Conservation (phyloP, 2,797 vertebrate genomes). For the Heterohyrax brucei region DNA sequence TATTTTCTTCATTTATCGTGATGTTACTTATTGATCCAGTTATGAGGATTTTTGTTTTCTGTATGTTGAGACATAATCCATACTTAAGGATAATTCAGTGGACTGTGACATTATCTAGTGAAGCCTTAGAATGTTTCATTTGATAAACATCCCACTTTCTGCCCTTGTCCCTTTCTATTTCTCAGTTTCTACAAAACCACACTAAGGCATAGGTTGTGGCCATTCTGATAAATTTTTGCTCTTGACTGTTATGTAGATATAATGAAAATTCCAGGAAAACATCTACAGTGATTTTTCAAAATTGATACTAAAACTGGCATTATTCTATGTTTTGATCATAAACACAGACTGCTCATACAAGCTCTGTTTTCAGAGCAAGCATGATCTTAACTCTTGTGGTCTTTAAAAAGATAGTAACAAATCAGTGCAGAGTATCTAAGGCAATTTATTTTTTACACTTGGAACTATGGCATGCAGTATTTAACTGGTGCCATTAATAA, state of each 20-base stretch:
- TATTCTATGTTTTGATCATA: neutral
- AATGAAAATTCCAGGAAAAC: neutral
- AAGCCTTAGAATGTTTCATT: neutral
- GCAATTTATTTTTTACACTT: slow-evolving; percentile 50
- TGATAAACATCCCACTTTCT: neutral
- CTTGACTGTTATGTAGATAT: neutral
- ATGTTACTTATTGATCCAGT: too few species aligned
- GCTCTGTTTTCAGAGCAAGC: neutral
- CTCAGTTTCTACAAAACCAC: neutral
- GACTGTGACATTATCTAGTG: neutral
- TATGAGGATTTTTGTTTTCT: too few species aligned
- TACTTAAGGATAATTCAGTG: too few species aligned
- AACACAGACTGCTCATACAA: neutral
- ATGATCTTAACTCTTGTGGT: neutral
- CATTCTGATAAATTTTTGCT: neutral
- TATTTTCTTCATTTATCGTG: too few species aligned
- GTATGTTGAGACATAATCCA: too few species aligned
- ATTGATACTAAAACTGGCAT: slow-evolving; percentile 24
- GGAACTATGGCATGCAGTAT: neutral
- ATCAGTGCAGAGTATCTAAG: slow-evolving; percentile 5
- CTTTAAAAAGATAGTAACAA: neutral
- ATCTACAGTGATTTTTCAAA: slow-evolving; percentile 34
- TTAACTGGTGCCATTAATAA: neutral
- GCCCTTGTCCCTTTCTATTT: neutral
- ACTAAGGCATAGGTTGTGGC: neutral